Percentiles rank a stretch among this genome's conserved stretches.
These are phyloP conservation scores for Timema podura DNA, from an alignment of 2,888 invertebrate genomes.

Conservation along the genomic window DNA sequence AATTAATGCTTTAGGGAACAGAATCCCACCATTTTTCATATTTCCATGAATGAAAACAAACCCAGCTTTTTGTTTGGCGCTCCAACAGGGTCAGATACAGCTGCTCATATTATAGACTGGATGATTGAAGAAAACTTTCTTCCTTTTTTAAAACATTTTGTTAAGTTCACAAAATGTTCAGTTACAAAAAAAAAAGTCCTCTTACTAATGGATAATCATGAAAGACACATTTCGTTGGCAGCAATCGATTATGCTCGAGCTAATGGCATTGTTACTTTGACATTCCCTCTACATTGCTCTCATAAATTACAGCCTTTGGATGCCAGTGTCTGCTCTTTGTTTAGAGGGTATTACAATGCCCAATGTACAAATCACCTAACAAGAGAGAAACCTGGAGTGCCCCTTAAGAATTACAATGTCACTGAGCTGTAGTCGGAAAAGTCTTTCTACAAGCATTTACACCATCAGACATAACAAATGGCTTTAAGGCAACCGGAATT, in stretches of 20 bases:
- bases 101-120: not conserved
- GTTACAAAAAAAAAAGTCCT: slow-evolving; percentile 4
- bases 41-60: not conserved
- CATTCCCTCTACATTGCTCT: slow-evolving; percentile 43
- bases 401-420: slow-evolving; percentile 33
- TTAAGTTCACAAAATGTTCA: not conserved
- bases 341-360: slow-evolving; percentile 37
- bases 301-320: slow-evolving; percentile 43
- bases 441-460: not conserved
- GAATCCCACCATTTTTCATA: not conserved
- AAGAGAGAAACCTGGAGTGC: slow-evolving; percentile 41
- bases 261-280: slow-evolving; percentile 42
- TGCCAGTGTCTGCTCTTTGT: slow-evolving; percentile 37
- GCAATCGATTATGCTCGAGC: slow-evolving; percentile 35
- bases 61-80: not conserved
- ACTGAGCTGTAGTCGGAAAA: not conserved
- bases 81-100: slow-evolving; percentile 7
- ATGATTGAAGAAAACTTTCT: slow-evolving; percentile 11
- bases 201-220: slow-evolving; percentile 13
- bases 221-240: slow-evolving; percentile 4
- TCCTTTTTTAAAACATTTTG: slow-evolving; percentile 17
- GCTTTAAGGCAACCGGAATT: not conserved
- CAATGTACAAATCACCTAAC: slow-evolving; percentile 24
- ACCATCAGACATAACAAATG: not conserved
- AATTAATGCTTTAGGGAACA: slow-evolving; percentile 1